phyloP scores from a whole-genome alignment of 2,113 vertebrate species.

The Thymallus thymallus region DNA sequence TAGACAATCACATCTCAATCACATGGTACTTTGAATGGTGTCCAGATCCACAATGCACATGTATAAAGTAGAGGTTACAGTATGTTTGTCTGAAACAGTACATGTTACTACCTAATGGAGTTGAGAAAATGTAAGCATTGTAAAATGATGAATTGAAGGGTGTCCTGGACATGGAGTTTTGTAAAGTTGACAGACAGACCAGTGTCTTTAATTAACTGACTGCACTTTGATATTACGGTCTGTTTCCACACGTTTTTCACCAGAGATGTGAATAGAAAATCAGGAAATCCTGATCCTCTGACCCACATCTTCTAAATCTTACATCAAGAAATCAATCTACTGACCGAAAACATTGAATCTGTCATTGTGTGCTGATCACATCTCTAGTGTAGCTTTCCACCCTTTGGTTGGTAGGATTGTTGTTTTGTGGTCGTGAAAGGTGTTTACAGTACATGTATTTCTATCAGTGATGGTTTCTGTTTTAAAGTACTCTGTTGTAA shows the following conservation, averaged over 20 bases:
- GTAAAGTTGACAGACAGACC: background rate
- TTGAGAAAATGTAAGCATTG: background rate
- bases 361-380: background rate
- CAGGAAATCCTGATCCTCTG: too few species aligned
- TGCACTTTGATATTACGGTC: too few species aligned
- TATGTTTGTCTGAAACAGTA: background rate
- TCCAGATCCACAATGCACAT: background rate
- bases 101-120: background rate
- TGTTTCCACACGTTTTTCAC: too few species aligned
- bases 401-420: background rate
- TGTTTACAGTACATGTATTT: background rate
- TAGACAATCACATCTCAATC: constrained; percentile 46
- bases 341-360: background rate
- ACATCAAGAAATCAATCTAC: background rate
- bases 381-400: background rate
- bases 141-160: background rate
- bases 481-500: background rate
- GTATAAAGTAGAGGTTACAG: background rate
- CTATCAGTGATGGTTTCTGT: background rate
- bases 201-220: background rate
- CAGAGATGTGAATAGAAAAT: too few species aligned
- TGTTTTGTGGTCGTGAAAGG: background rate
- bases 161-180: background rate
- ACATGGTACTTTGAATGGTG: background rate
- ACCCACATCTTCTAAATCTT: too few species aligned